Evolutionary conservation across 2,888 invertebrate genomes (phyloP).

Genomic region (Willowsia nigromaculata): DNA sequence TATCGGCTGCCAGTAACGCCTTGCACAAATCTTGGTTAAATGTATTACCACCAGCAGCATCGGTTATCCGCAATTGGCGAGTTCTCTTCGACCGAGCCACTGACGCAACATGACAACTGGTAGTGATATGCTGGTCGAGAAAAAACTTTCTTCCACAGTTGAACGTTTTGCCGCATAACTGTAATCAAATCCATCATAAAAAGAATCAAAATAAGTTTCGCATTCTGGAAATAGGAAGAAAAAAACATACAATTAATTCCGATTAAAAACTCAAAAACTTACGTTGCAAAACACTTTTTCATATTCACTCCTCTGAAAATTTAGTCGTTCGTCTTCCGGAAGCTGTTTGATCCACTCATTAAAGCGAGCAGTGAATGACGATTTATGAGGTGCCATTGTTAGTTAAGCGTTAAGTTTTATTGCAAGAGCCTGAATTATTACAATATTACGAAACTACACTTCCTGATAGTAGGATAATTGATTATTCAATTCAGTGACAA

Average conservation of each 20-base stretch:
- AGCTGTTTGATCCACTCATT: background rate
- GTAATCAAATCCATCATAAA: background rate
- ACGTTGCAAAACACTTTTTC: background rate
- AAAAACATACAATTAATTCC: too few relatives aligned
- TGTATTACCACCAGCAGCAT: background rate
- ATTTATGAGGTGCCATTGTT: background rate
- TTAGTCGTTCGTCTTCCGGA: background rate
- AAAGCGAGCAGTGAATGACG: background rate
- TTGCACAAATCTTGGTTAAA: background rate
- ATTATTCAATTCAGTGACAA: too few relatives aligned
- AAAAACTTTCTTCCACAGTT: background rate
- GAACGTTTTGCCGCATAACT: background rate
- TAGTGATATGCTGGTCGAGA: background rate
- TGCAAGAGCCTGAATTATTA: too few relatives aligned
- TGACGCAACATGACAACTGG: background rate
- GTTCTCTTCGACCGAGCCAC: too few relatives aligned
- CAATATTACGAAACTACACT: too few relatives aligned
- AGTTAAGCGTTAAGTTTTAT: too few relatives aligned
- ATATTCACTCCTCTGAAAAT: background rate
- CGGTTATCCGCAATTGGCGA: background rate
- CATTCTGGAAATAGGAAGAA: background rate
- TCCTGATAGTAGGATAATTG: too few relatives aligned
- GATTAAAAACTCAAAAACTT: background rate
- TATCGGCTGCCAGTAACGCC: conserved; percentile 19
- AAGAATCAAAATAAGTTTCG: background rate